Base-by-base conservation (phyloP, 2,797 vertebrate genomes). In the Pseudochirops cupreus region DNA sequence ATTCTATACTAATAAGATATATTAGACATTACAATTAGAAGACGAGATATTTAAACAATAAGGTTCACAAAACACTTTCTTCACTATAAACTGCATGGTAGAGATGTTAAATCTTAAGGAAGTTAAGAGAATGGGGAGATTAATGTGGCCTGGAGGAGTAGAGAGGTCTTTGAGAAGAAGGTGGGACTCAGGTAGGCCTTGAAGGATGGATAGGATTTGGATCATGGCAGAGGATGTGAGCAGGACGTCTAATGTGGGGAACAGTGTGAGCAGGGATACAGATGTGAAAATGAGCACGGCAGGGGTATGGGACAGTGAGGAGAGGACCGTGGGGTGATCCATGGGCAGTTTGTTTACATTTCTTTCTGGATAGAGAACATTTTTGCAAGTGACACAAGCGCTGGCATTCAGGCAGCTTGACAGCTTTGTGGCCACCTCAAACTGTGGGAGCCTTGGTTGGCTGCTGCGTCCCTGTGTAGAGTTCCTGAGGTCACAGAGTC, bases 401-500 rank as follows among this genome's bases (percentile, higher is more conserved):
- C 24, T 82, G n/a, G 67, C 9, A 1, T 87, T 33, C 39, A 28
- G 74, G 74, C 74, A 50, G 39, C 26, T 28, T 50, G 74, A 87
- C 74, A 46, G 9, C 74, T 87, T 50, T 50, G 74, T 0, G 31
- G 18, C 39, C 31, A 18, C 21, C 39, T 87, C 74, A 46, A n/a
- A 46, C n/a, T 87, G 74, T 46, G 74, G 39, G 74, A 3, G 1
- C n/a, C n/a, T 74, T n/a, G 1, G 16, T 5, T 3, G 67, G 67
- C n/a, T 21, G 18, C 13, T 87, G 87, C 92, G 52, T 91, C 91
- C 0, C 28, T 54, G 29, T 18, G 96, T 95, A 54, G 89, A 24
- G 56, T 58, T 94, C 12, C 93, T 54, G 24, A 67, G 2, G 95
- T 96, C 92, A 11, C 92, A 14, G 33, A 95, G 94, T 46, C 90